These are phyloP conservation scores for Mirza zaza DNA, from an alignment of 2,113 vertebrate genomes.

Conservation along the genomic window DNA sequence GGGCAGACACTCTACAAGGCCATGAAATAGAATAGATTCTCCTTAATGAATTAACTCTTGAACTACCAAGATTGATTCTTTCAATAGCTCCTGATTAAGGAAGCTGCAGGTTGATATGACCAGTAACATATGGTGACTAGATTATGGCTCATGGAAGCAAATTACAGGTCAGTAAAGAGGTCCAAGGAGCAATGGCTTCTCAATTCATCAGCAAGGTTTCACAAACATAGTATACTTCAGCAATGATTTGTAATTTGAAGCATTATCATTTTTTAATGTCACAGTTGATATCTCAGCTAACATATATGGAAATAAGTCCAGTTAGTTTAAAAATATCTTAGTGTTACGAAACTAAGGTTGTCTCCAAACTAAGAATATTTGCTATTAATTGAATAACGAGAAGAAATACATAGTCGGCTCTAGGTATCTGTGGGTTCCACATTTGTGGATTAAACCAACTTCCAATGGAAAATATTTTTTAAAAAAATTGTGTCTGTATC, in stretches of 20 bases:
- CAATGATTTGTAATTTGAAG: background rate
- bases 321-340: background rate
- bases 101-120: background rate
- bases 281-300: background rate
- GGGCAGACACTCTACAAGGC: background rate
- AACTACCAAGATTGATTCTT: background rate
- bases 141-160: background rate
- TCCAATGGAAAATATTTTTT: background rate
- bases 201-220: background rate
- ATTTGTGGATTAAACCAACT: background rate
- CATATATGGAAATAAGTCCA: background rate
- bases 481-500: background rate
- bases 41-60: background rate
- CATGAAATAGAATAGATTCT: background rate
- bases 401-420: background rate
- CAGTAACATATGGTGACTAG: background rate
- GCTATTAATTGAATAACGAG: background rate
- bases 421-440: background rate
- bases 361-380: constrained; percentile 31
- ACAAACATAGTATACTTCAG: background rate
- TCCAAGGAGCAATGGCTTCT: background rate
- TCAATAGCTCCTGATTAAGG: background rate
- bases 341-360: background rate
- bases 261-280: background rate
- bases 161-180: background rate